Evolutionary conservation across 2,888 invertebrate genomes (phyloP).

Genomic region (Fabriciana adippe): DNA sequence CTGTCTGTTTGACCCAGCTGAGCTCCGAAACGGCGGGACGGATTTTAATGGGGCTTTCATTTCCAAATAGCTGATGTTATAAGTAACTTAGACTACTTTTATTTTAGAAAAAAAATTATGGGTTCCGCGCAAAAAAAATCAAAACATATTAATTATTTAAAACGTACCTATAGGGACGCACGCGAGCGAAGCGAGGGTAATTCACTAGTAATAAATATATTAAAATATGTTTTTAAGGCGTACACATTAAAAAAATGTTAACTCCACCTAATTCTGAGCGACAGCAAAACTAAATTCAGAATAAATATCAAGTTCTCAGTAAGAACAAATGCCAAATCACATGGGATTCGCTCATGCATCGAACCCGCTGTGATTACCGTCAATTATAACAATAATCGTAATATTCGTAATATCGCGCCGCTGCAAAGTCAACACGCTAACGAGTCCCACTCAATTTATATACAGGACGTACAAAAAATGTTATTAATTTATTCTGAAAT

Average conservation of each 20-base stretch:
- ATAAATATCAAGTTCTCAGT: constrained; percentile 28
- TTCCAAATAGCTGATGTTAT: too few species aligned
- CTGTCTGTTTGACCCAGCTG: too few species aligned
- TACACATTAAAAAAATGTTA: background rate
- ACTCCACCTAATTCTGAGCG: background rate
- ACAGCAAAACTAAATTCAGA: background rate
- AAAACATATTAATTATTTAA: too few species aligned
- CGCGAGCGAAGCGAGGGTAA: too few species aligned
- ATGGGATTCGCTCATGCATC: constrained; percentile 37
- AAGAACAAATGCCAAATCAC: constrained; percentile 36
- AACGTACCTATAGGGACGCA: too few species aligned
- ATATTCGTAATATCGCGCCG: constrained; percentile 35
- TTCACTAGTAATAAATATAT: too few species aligned
- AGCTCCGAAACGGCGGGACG: too few species aligned
- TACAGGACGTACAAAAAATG: constrained; percentile 32
- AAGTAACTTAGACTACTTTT: too few species aligned
- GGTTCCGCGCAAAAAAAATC: too few species aligned
- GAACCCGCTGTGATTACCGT: constrained; percentile 48
- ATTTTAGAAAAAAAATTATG: too few species aligned
- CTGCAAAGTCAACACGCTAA: constrained; percentile 60
- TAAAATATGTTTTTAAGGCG: background rate
- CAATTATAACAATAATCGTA: constrained; percentile 40
- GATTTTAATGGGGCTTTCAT: too few species aligned
- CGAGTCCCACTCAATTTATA: constrained; percentile 44
- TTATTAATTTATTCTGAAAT: background rate